Conservation (phyloP, 1,140 invertebrate species). For the Drosophila pseudoobscura region DNA sequence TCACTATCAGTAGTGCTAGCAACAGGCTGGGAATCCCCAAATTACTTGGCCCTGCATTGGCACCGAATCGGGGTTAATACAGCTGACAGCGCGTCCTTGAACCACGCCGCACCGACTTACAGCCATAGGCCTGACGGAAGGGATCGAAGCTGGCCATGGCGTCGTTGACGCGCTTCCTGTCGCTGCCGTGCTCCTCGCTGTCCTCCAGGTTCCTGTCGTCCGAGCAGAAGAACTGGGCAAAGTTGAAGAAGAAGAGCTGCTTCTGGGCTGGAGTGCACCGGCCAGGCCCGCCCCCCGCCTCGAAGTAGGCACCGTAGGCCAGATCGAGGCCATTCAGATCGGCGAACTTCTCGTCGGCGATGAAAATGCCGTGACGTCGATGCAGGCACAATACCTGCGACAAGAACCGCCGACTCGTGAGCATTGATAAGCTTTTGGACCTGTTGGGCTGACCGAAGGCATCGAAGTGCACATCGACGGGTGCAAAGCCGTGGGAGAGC, state of each 20-base stretch:
- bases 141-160: slow-evolving; percentile 22
- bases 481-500: slow-evolving; percentile 50
- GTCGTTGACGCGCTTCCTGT: slow-evolving; percentile 48
- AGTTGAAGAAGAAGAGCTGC: slow-evolving; percentile 47
- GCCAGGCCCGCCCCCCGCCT: not conserved
- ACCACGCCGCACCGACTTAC: not conserved
- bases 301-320: slow-evolving; percentile 36
- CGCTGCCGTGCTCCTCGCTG: slow-evolving; percentile 22
- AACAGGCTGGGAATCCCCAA: no score
- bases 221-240: slow-evolving; percentile 58
- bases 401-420: not conserved
- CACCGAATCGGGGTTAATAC: not conserved
- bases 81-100: slow-evolving; percentile 6
- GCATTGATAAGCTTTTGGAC: fast-evolving
- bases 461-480: slow-evolving; percentile 3
- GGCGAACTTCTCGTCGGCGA: slow-evolving; percentile 45
- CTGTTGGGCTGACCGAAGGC: not conserved
- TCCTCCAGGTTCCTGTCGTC: not conserved
- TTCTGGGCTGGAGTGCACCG: not conserved
- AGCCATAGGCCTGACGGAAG: slow-evolving; percentile 35
- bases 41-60: no score
- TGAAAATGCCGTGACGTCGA: not conserved
- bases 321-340: slow-evolving; percentile 44
- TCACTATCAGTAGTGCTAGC: no score
- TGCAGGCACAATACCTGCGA: slow-evolving; percentile 3